These are phyloP conservation scores for Hofmannophila pseudospretella DNA, from an alignment of 2,888 invertebrate species.

Conservation along the genomic window DNA sequence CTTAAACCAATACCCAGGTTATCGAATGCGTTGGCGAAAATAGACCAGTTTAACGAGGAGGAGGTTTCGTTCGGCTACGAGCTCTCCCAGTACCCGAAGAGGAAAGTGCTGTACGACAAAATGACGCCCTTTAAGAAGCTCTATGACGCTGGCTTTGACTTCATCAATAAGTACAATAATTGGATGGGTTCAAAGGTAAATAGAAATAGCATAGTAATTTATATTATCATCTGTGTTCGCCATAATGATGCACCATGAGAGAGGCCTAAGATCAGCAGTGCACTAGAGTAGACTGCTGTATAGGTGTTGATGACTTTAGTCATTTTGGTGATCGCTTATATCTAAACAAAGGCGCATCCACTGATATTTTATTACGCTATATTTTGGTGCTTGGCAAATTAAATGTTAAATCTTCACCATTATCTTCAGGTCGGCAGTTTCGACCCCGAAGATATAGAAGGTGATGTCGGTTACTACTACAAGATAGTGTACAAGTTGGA, in stretches of 20 bases:
- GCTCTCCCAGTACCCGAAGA: slow-evolving; percentile 90
- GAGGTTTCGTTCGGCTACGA: slow-evolving; percentile 94
- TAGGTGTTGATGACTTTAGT: too few species aligned
- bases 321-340: too few species aligned
- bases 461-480: slow-evolving; percentile 82
- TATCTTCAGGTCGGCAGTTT: slow-evolving; percentile 88
- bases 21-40: slow-evolving; percentile 84
- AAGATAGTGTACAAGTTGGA: slow-evolving; percentile 92
- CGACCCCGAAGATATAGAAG: slow-evolving; percentile 93
- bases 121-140: slow-evolving; percentile 91
- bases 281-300: too few species aligned
- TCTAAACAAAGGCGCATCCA: too few species aligned
- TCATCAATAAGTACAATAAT: slow-evolving; percentile 86
- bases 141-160: slow-evolving; percentile 93
- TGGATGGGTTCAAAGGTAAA: slow-evolving; percentile 88
- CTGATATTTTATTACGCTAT: too few species aligned
- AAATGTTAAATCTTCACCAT: too few species aligned
- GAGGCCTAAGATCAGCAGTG: too few species aligned
- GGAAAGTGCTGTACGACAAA: slow-evolving; percentile 87
- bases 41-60: slow-evolving; percentile 94
- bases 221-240: too few species aligned
- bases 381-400: too few species aligned
- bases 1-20: too few species aligned
- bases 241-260: too few species aligned
- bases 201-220: too few species aligned